Conservation (phyloP, 2,888 invertebrate genomes). For the Cyrtodaria siliqua region DNA sequence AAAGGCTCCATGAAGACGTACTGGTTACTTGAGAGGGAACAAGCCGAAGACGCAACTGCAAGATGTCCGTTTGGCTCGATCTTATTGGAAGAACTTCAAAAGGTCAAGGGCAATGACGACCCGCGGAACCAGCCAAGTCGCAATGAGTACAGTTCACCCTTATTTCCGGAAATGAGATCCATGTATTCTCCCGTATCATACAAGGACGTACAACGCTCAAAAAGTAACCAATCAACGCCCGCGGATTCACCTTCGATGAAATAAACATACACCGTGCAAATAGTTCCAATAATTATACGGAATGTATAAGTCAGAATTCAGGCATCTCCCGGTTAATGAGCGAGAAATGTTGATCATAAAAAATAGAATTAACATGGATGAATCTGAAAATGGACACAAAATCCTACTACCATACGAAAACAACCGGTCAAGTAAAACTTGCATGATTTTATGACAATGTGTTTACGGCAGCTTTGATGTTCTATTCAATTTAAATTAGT, state of each 20-base stretch:
- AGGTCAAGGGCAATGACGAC: conserved; percentile 28
- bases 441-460: conserved; percentile 2
- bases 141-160: conserved; percentile 5
- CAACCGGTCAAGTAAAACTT: conserved; percentile 8
- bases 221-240: conserved; percentile 25
- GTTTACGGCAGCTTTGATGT: too few relatives aligned
- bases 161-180: conserved; percentile 53
- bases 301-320: background rate
- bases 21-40: conserved; percentile 69
- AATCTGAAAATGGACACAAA: background rate
- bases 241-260: conserved; percentile 25
- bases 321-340: conserved; percentile 4
- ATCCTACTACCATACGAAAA: background rate
- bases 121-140: conserved; percentile 8
- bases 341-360: conserved; percentile 25
- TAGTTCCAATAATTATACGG: background rate
- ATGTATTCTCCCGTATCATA: conserved; percentile 78
- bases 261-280: background rate
- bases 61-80: conserved; percentile 71
- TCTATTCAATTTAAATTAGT: too few relatives aligned
- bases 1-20: conserved; percentile 80
- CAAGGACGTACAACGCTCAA: conserved; percentile 66
- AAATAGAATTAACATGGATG: conserved; percentile 24
- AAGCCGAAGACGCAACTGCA: conserved; percentile 35
- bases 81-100: conserved; percentile 67